phyloP scores from a whole-genome alignment of 2,888 invertebrate genomes.

The Scrobipalpa atriplicella region DNA sequence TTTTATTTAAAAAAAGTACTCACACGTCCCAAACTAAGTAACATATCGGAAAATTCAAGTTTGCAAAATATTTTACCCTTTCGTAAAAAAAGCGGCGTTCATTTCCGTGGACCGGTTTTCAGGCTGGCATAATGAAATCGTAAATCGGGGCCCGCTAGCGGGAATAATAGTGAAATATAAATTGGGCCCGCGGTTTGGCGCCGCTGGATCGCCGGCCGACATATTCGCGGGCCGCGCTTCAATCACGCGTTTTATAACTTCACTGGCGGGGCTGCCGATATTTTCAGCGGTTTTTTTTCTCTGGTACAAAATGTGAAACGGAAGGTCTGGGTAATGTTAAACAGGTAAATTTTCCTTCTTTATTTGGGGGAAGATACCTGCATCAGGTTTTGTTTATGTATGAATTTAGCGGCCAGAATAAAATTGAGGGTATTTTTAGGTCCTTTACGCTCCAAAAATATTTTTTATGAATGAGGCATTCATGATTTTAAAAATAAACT shows the following conservation, averaged over 20 bases:
- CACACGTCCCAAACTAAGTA: neutral
- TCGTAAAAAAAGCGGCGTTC: constrained; percentile 24
- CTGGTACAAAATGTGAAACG: neutral
- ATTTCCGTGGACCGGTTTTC: constrained; percentile 29
- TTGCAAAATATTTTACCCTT: constrained; percentile 7
- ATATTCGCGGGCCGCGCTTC: constrained; percentile 71
- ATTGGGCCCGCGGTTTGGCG: constrained; percentile 70
- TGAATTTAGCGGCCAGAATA: neutral
- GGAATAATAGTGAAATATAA: constrained; percentile 67
- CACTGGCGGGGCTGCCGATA: constrained; percentile 26
- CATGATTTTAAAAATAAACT: too few species aligned
- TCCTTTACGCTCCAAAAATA: neutral
- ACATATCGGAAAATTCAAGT: constrained; percentile 11
- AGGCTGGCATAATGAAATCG: constrained; percentile 64
- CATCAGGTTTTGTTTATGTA: neutral
- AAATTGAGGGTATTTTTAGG: neutral
- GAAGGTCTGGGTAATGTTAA: constrained; percentile 2
- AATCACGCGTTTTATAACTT: constrained; percentile 61
- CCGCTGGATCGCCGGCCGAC: constrained; percentile 62
- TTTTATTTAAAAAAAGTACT: neutral
- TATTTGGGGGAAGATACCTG: neutral
- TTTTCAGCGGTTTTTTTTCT: constrained; percentile 7
- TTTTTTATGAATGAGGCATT: too few species aligned
- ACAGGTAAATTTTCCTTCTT: neutral
- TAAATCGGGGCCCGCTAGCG: constrained; percentile 59